phyloP scores from a whole-genome alignment of 2,113 vertebrate genomes.

The Cyanoderma ruficeps region DNA sequence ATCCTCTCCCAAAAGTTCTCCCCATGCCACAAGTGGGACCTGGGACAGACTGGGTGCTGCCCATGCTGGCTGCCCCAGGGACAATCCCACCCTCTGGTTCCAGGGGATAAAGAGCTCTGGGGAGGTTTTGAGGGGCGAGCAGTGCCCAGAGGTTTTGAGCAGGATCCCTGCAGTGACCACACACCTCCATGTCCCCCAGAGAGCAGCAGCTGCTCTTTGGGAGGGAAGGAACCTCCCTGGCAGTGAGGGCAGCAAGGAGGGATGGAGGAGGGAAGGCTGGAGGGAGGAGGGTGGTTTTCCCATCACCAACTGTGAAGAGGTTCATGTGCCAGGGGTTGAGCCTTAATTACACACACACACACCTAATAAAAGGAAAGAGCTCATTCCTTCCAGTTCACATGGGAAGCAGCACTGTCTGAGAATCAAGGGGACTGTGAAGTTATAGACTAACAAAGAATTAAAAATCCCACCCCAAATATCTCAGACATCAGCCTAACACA shows the following conservation, averaged over 20 bases:
- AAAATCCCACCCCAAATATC: not conserved
- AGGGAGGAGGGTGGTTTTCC: not conserved
- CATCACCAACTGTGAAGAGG: not conserved
- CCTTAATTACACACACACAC: not conserved
- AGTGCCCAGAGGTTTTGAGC: fast-evolving
- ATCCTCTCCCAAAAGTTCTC: not conserved
- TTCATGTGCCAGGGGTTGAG: not conserved
- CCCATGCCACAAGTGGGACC: fast-evolving
- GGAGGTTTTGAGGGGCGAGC: not conserved
- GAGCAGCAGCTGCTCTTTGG: not conserved
- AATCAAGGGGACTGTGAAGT: not conserved
- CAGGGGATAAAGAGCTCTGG: not conserved
- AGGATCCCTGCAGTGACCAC: not conserved
- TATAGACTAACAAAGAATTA: too few species aligned
- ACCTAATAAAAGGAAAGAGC: not conserved
- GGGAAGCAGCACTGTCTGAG: not conserved
- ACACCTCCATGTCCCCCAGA: not conserved
- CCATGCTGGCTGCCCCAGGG: not conserved
- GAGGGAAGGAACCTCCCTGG: not conserved
- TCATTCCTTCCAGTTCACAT: not conserved
- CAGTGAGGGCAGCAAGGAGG: not conserved
- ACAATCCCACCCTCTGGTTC: not conserved
- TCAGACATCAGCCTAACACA: not conserved
- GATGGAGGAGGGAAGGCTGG: not conserved
- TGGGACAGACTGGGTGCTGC: not conserved